Evolutionary conservation across 2,888 invertebrate species (phyloP), one percentile per base, ranked within the genome.

Genomic region (Acanthopleura granulata): DNA sequence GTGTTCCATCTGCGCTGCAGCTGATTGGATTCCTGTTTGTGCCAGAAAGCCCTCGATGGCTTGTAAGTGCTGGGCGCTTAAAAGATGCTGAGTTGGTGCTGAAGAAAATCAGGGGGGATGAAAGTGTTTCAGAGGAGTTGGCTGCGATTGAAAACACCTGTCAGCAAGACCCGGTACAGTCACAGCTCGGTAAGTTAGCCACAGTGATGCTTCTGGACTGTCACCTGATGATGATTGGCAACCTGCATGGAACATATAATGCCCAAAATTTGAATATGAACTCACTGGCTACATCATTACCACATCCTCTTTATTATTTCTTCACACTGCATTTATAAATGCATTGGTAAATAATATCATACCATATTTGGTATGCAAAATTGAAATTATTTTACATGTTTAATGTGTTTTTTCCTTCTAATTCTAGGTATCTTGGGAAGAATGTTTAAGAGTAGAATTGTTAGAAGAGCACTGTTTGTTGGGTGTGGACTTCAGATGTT

Each of bases 21-120:
- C 91, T 93, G 73, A 77, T 92, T 29, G 92, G 92, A 0, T 92
- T 93, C 82, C 77, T 91, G 49, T 91, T 91, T 80, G 89, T 93
- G 85, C 92, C 93, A 0, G 93, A 93, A 81, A 92, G 91, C 71
- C 92, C 93, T 0, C 84, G 93, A 6, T 91, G 81, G 87, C 88
- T 77, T 74, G 76, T 85, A 51, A 77, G 79, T 69, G 82, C 83
- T 61, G 83, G 85, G 18, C 76, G 79, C 9, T 73, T 82, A 25
- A 86, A 85, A 16, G 82, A 89, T 29, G 90, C 91, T 0, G 75
- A 81, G 50, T 77, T 78, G 50, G 90, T 90, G 0, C 82, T 91
- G 30, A 77, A 80, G 66, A 86, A 85, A 50, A 88, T 91, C 16
- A 84, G 91, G n/a, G 89, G 88, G 25, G 77, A 84, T 9, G 79